Base-by-base conservation (phyloP, 2,888 invertebrate genomes). In the Rhamnusium bicolor region DNA sequence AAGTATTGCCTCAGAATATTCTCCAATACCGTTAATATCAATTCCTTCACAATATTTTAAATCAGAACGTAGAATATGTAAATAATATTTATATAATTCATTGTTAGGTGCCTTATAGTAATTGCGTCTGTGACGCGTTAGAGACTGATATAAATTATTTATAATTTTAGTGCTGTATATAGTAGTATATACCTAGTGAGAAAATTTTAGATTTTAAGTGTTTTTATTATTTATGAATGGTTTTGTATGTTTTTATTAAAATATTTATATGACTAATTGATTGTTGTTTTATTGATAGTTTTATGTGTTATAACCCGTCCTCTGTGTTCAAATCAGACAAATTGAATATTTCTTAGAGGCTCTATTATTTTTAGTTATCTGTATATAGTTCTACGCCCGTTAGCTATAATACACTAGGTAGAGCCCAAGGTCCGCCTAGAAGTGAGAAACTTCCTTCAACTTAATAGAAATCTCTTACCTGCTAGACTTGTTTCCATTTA, bases 11-110 rank as follows among this genome's bases (percentile, higher is more conserved):
- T 69, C 80, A 2, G 84, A 84, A n/a, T 88, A 88, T 58, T 80
- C 83, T n/a, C 84, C 87, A 3, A 82, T 88, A 58, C 85, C 86
- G 18, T 77, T 87, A 27, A 83, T 87, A 29, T 81, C 84, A 2
- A 83, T 87, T 16, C 81, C 83, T 4, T 72, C 79, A 3, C 81
- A 85, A 60, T 82, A 83, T 75, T 80, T 86, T 19, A 81, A 79
- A 73, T 83, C 60, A 79, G 76, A 77, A 18, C 46, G 71, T 16
- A 58, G 79, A 49, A 81, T 81, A 76, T 77, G 70, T 58, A 80
- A 82, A 71, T 84, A 77, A 73, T 77, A 29, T 3, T 54, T 71
- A 68, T 61, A 32, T 63, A 76, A 69, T 65, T 68, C 66, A 71
- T 67, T 58, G 65, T 71, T 71, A 73, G 62, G 54, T 72, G 66